Conservation (phyloP, 1,140 invertebrate species). For the Drosophila rufa region DNA sequence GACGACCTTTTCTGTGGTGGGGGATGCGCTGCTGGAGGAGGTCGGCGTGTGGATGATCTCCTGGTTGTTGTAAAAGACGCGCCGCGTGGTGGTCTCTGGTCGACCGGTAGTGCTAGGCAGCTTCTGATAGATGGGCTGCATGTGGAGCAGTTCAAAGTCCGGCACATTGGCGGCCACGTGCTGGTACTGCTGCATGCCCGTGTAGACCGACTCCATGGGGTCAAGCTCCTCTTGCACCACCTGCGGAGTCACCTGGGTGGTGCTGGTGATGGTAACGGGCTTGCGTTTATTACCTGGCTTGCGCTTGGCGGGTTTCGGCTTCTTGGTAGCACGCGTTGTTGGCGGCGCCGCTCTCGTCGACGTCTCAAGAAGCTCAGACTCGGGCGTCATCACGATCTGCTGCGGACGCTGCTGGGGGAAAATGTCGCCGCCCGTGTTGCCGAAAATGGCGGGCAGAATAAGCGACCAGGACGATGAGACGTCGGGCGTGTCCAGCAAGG, state of each 20-base stretch:
- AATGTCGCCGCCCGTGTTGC: conserved; percentile 88
- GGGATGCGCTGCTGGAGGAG: conserved; percentile 24
- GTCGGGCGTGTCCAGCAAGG: conserved; percentile 89
- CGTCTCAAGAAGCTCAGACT: conserved; percentile 86
- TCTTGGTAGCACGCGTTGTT: conserved; percentile 59
- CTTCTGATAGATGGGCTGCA: conserved; percentile 81
- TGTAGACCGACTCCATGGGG: conserved; percentile 77
- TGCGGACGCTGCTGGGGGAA: conserved; percentile 86
- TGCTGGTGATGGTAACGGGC: conserved; percentile 48
- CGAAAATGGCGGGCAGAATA: conserved; percentile 91
- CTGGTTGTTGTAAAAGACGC: conserved; percentile 79
- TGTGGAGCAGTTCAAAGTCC: conserved; percentile 70
- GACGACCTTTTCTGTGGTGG: conserved; percentile 41
- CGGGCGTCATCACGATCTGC: conserved; percentile 86
- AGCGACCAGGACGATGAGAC: conserved; percentile 92
- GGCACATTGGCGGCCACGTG: conserved; percentile 69
- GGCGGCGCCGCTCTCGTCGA: conserved; percentile 68
- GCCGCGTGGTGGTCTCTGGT: conserved; percentile 68
- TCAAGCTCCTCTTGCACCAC: conserved; percentile 80
- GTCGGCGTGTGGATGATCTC: conserved; percentile 70
- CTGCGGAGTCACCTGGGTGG: conserved; percentile 72
- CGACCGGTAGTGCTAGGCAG: conserved; percentile 50
- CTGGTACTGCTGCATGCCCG: conserved; percentile 81
- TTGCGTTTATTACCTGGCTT: conserved; percentile 70
- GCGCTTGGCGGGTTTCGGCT: conserved; percentile 71